Percentiles rank a stretch among this genome's conserved stretches.
phyloP scores from a whole-genome alignment of 2,888 invertebrate species.

The Xestia xanthographa region DNA sequence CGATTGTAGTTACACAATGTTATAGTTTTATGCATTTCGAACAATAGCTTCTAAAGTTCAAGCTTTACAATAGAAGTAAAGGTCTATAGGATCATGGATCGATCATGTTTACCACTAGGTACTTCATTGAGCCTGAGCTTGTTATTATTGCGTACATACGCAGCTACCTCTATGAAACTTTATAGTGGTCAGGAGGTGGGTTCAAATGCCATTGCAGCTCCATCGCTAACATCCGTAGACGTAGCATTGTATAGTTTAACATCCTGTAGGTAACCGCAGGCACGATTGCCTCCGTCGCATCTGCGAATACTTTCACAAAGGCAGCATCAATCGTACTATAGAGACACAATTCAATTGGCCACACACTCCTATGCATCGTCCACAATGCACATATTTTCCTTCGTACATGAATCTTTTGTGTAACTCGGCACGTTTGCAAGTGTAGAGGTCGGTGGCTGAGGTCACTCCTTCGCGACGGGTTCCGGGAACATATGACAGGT shows the following conservation, averaged over 20 bases:
- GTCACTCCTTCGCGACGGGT: constrained; percentile 80
- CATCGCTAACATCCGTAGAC: not conserved
- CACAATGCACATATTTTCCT: constrained; percentile 55
- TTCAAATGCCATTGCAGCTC: constrained; percentile 1
- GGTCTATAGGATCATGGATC: constrained; percentile 39
- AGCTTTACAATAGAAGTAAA: constrained; percentile 51
- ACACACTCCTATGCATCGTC: constrained; percentile 42
- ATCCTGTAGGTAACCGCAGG: not conserved
- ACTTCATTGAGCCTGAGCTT: constrained; percentile 15
- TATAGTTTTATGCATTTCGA: constrained; percentile 53
- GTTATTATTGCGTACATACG: not conserved
- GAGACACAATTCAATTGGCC: constrained; percentile 43
- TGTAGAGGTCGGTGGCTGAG: constrained; percentile 80
- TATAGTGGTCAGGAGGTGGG: not conserved
- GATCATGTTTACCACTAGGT: constrained; percentile 29
- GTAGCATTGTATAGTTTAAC: not conserved
- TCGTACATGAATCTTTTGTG: constrained; percentile 63
- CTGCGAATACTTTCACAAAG: constrained; percentile 25
- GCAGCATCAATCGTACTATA: constrained; percentile 28
- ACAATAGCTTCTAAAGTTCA: constrained; percentile 53
- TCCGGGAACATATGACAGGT: constrained; percentile 87
- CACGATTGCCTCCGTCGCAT: constrained; percentile 10
- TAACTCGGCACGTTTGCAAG: constrained; percentile 64
- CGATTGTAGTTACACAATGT: constrained; percentile 48
- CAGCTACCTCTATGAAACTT: not conserved